Conservation (phyloP, 2,113 vertebrate genomes). For the Periophthalmodon schlosseri region DNA sequence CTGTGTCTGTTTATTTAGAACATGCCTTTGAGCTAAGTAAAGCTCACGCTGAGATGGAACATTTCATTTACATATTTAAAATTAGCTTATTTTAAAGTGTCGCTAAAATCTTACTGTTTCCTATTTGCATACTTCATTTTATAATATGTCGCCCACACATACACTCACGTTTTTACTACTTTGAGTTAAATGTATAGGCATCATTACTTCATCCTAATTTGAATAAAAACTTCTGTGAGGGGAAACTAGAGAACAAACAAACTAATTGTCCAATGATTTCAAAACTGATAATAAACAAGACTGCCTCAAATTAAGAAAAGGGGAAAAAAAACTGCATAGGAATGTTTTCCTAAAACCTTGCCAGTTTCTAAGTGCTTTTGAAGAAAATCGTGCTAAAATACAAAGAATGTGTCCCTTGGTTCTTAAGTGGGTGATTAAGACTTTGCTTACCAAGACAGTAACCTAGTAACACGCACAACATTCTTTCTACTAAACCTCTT, state of each 20-base stretch:
- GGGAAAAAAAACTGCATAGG: no score
- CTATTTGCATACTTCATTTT: conserved; percentile 17
- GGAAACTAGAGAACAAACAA: background rate
- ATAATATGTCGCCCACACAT: conserved; percentile 14
- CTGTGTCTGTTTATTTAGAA: conserved; percentile 24
- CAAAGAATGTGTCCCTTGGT: conserved; percentile 16
- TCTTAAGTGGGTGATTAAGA: conserved; percentile 37
- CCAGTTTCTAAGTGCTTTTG: conserved; percentile 3
- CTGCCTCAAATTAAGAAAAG: no score
- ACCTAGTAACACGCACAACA: conserved; percentile 25
- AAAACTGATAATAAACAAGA: no score
- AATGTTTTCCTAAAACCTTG: conserved; percentile 2
- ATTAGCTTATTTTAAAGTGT: conserved; percentile 23
- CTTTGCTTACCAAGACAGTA: conserved; percentile 43
- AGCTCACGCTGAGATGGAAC: background rate
- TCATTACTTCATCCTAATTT: no score
- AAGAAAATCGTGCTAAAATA: background rate
- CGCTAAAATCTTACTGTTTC: conserved; percentile 8
- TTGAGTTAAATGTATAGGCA: no score
- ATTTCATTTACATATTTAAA: background rate
- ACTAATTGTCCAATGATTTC: no score
- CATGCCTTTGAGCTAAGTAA: background rate
- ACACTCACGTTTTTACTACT: background rate
- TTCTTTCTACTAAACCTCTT: conserved; percentile 14
- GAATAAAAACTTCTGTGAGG: background rate